Evolutionary conservation across 2,113 vertebrate species (phyloP), one percentile per base, ranked within the genome.

Genomic region (Halcyon malimbica): DNA sequence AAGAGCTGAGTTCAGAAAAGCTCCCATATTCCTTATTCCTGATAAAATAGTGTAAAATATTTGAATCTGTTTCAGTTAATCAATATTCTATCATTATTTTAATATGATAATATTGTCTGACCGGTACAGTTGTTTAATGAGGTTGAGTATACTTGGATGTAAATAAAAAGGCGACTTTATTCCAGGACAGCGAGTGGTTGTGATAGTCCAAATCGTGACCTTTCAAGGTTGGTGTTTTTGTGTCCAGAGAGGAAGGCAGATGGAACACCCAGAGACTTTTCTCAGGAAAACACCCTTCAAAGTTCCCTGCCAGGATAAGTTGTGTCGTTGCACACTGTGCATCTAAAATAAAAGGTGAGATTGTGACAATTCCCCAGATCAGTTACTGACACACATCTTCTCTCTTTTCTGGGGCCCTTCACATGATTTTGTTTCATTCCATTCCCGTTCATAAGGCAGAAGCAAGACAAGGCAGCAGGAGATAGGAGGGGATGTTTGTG

Each of bases 301-400:
- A 87, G 60, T 78, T 87, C 35, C 53, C 24, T 31, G 9, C 42
- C 68, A 83, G n/a, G 48, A 46, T 50, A 60, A 89, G 44, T 6
- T 14, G 5, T 1, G 0, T 73, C 23, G 26, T 70, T 71, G 42
- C 57, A 53, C 6, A 1, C 13, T 33, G 29, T 56, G 10, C 31
- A 28, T 63, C 28, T 92, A 51, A 81, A 91, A 42, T 63, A 63
- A 62, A 78, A 89, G 42, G 39, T 73, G 71, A 80, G 57, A 68
- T 87, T 78, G 35, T 78, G 73, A 25, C 42, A 51, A 5, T 92
- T 95, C 16, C 13, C 13, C 33, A 10, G 0, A 24, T 70, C n/a
- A 37, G 28, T 83, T 93, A 37, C 24, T 64, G 48, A 20, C 24
- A 21, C 2, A 0, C 28, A 24, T 46, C 3, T 60, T 80, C 57